Evolutionary conservation across 2,888 invertebrate species (phyloP).

Genomic region (Sesia apiformis): DNA sequence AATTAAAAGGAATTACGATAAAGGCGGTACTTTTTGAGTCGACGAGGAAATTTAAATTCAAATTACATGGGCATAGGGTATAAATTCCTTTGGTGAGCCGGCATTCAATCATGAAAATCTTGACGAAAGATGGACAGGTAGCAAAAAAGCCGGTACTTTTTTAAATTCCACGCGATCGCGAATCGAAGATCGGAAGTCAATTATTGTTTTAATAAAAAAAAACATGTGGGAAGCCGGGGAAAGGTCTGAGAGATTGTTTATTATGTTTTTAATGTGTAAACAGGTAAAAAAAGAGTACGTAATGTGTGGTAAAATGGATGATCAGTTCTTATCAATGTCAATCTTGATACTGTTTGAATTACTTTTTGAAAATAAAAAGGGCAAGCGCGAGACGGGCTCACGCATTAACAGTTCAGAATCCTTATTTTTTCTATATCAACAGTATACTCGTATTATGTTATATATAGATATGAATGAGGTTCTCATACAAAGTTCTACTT

Average conservation of each 20-base stretch:
- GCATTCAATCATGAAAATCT: constrained; percentile 31
- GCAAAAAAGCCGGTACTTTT: constrained; percentile 3
- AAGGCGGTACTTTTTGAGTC: neutral
- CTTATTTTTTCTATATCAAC: no score
- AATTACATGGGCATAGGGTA: constrained; percentile 2
- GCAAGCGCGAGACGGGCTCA: no score
- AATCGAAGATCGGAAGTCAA: constrained; percentile 53
- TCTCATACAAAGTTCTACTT: no score
- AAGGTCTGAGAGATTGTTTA: constrained; percentile 25
- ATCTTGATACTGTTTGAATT: no score
- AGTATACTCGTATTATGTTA: no score
- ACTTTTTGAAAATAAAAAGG: no score
- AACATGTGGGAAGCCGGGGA: constrained; percentile 16
- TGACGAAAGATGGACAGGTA: constrained; percentile 36
- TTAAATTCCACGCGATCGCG: constrained; percentile 36
- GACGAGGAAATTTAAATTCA: neutral
- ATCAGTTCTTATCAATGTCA: no score
- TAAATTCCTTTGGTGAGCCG: constrained; percentile 5
- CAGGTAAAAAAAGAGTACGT: constrained; percentile 6
- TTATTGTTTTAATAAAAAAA: constrained; percentile 32
- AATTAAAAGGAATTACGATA: neutral
- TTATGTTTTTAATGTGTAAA: constrained; percentile 12
- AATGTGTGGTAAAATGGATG: no score
- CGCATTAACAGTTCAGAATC: no score
- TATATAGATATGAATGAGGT: no score